Conservation (phyloP, 2,888 invertebrate species). For the Drosophila monieri region DNA sequence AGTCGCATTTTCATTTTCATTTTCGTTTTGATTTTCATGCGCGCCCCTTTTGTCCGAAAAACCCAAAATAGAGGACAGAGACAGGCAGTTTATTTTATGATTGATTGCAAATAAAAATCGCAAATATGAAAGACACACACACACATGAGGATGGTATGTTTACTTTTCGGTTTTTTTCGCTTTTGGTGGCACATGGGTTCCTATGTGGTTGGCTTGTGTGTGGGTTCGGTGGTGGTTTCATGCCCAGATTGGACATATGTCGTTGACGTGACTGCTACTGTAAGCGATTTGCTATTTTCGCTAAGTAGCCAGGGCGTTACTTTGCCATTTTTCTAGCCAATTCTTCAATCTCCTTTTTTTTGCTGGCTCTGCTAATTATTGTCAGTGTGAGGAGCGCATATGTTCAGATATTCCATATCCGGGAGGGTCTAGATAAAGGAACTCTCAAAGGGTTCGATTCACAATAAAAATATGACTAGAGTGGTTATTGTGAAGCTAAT, state of each 20-base stretch:
- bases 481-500: not conserved
- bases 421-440: constrained; percentile 10
- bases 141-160: constrained; percentile 58
- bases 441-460: constrained; percentile 8
- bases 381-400: constrained; percentile 64
- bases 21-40: constrained; percentile 55
- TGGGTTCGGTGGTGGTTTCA: constrained; percentile 47
- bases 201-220: constrained; percentile 42
- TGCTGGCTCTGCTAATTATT: constrained; percentile 66
- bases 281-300: constrained; percentile 43
- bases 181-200: constrained; percentile 23
- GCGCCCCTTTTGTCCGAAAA: constrained; percentile 63
- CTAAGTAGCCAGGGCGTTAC: constrained; percentile 51
- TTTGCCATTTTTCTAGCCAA: constrained; percentile 32
- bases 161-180: constrained; percentile 63
- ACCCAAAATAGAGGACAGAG: constrained; percentile 45
- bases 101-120: constrained; percentile 80
- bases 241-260: constrained; percentile 66
- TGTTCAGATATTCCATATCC: constrained; percentile 56
- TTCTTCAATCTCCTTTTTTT: constrained; percentile 30
- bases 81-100: constrained; percentile 77
- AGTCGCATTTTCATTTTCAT: constrained; percentile 69
- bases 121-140: constrained; percentile 61
- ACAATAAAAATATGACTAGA: not conserved
- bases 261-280: constrained; percentile 64